These are phyloP conservation scores for Lepus europaeus DNA, from an alignment of 2,113 vertebrate species.

Conservation along the genomic window DNA sequence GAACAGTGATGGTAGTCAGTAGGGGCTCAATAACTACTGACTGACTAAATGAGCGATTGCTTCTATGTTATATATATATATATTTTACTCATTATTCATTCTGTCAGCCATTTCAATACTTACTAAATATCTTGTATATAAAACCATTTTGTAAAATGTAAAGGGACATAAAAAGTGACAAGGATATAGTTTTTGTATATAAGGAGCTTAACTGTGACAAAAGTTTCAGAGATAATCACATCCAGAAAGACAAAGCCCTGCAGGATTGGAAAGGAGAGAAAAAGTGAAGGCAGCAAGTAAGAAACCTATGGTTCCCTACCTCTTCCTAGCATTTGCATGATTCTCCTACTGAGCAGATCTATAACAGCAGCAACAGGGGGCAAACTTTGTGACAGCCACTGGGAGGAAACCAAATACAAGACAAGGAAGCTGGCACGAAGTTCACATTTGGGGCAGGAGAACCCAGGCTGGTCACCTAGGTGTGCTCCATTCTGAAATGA, in stretches of 20 bases:
- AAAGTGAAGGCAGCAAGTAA: neutral
- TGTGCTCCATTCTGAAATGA: neutral
- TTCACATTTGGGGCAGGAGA: neutral
- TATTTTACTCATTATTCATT: neutral
- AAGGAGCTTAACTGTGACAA: constrained; percentile 17
- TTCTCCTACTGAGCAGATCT: neutral
- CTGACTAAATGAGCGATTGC: neutral
- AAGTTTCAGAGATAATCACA: neutral
- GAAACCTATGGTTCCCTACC: neutral
- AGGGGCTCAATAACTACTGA: neutral
- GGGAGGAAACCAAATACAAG: neutral
- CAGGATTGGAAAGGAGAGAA: neutral
- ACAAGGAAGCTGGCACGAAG: neutral
- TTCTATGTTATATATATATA: neutral
- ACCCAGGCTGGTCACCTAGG: neutral
- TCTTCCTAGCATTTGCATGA: neutral
- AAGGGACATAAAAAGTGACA: constrained; percentile 34
- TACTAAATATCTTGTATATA: constrained; percentile 18
- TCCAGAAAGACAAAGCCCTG: neutral
- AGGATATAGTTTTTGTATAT: neutral
- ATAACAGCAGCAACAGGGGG: neutral
- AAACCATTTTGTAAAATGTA: constrained; percentile 12
- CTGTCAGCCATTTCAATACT: constrained; percentile 27
- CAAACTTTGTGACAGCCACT: neutral
- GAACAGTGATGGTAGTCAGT: neutral